phyloP scores from a whole-genome alignment of 2,888 invertebrate genomes.

The Clunio marinus region DNA sequence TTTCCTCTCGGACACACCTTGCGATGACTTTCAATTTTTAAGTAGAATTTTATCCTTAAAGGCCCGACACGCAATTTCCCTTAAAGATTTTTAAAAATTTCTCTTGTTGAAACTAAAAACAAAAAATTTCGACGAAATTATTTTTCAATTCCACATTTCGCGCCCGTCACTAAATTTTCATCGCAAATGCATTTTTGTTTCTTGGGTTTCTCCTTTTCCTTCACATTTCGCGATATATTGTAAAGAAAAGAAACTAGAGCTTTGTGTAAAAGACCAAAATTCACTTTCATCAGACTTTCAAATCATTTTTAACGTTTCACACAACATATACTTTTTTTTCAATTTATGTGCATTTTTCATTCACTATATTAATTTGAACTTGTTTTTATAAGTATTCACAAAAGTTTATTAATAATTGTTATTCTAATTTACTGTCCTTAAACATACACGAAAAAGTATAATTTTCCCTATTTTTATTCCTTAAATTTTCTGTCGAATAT shows the following conservation, averaged over 20 bases:
- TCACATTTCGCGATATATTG: not conserved
- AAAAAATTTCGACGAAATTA: no score
- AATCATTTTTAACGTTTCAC: not conserved
- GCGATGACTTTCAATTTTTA: slow-evolving; percentile 23
- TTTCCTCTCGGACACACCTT: slow-evolving; percentile 33
- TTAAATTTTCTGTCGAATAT: not conserved
- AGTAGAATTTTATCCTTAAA: not conserved
- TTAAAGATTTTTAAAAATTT: not conserved
- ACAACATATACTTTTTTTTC: not conserved
- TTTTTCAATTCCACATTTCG: slow-evolving; percentile 21
- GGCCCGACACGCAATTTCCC: not conserved
- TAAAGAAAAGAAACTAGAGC: no score
- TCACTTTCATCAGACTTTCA: slow-evolving; percentile 6
- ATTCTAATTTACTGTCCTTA: slow-evolving; percentile 9
- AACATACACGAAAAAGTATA: slow-evolving; percentile 9
- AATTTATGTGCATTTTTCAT: no score
- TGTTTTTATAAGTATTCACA: no score
- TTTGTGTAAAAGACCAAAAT: not conserved
- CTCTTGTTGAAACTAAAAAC: no score
- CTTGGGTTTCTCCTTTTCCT: not conserved
- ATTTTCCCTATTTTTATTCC: not conserved
- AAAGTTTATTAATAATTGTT: not conserved
- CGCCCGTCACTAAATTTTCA: slow-evolving; percentile 6
- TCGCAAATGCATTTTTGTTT: slow-evolving; percentile 12
- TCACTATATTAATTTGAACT: not conserved